phyloP scores from a whole-genome alignment of 1,140 invertebrate species.

The Macrocentrus cingulum region DNA sequence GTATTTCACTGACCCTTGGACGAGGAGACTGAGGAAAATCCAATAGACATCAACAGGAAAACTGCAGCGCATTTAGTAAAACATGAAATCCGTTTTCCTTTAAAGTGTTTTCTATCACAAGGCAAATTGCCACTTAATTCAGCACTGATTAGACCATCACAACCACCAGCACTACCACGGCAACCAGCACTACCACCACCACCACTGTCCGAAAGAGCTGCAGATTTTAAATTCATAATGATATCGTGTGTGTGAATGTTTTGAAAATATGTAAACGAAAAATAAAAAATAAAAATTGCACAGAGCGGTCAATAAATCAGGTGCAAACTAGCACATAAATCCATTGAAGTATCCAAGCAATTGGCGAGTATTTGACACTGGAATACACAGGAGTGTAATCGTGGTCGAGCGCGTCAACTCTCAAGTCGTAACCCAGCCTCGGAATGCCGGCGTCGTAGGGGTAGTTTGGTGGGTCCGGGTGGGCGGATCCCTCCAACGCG shows the following conservation, averaged over 20 bases:
- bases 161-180: too few species aligned
- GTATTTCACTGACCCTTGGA: constrained; percentile 20
- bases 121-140: not conserved
- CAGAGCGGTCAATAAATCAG: too few species aligned
- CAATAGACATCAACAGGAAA: constrained; percentile 22
- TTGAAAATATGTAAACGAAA: too few species aligned
- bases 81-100: not conserved
- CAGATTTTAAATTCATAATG: too few species aligned
- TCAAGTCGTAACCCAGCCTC: constrained; percentile 8
- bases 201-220: constrained; percentile 6
- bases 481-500: constrained; percentile 31
- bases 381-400: not conserved
- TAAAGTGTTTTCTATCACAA: not conserved
- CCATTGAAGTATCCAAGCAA: not conserved
- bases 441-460: constrained; percentile 20
- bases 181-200: too few species aligned
- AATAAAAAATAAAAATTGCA: too few species aligned
- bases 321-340: too few species aligned
- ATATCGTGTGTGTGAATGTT: too few species aligned
- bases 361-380: not conserved
- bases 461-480: constrained; percentile 25
- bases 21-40: constrained; percentile 12
- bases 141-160: constrained; percentile 15
- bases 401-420: constrained; percentile 10
- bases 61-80: constrained; percentile 4